Percentiles rank a stretch among this genome's conserved stretches.
Conservation (phyloP, 2,113 vertebrate genomes). For the Acrocephalus arundinaceus region DNA sequence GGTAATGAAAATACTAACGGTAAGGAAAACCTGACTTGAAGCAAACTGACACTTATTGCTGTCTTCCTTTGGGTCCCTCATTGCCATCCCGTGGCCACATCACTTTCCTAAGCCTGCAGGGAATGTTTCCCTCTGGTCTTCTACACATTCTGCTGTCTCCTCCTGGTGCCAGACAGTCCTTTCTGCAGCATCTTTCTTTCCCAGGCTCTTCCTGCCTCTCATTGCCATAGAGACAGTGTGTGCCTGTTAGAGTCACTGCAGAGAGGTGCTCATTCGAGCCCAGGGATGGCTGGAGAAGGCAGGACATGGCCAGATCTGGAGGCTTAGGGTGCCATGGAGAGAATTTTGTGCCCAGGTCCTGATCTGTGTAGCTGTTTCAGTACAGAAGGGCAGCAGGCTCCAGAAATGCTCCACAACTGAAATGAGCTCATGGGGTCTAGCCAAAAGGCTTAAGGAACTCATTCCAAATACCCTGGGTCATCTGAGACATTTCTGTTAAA, state of each 20-base stretch:
- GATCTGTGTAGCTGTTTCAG: neutral
- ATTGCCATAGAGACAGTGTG: conserved; percentile 66
- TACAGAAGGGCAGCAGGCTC: neutral
- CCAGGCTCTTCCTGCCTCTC: neutral
- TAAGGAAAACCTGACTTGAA: neutral
- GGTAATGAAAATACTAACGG: neutral
- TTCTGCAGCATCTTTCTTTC: conserved; percentile 54
- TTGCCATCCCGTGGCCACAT: neutral
- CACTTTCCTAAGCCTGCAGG: conserved; percentile 4
- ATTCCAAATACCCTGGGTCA: neutral
- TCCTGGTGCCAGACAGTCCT: conserved; percentile 52
- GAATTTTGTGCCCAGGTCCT: neutral
- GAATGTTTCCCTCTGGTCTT: conserved; percentile 1
- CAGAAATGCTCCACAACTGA: neutral
- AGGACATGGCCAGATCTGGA: neutral
- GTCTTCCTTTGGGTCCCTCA: neutral
- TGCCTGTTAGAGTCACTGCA: conserved; percentile 2
- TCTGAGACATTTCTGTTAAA: neutral
- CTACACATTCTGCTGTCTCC: conserved; percentile 54
- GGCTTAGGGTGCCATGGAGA: neutral
- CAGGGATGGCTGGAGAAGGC: neutral
- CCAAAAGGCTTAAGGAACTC: neutral
- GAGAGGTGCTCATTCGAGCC: neutral
- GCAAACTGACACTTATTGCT: neutral
- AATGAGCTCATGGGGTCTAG: neutral